Percentiles rank a stretch among this genome's conserved stretches.
phyloP scores from a whole-genome alignment of 2,797 vertebrate genomes.

The Rhincodon typus region DNA sequence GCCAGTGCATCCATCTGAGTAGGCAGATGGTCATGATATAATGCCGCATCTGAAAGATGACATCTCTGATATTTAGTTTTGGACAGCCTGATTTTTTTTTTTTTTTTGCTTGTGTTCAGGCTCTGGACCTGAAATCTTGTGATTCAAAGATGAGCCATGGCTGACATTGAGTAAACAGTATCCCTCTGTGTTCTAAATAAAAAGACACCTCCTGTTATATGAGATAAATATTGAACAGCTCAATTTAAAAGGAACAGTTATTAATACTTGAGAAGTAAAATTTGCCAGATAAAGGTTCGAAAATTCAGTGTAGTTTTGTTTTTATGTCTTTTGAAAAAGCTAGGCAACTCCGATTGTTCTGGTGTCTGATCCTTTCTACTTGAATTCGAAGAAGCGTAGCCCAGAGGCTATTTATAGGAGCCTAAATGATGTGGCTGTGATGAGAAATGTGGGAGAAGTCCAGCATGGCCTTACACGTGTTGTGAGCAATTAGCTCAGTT shows the following conservation, averaged over 20 bases:
- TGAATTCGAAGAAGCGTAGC: not conserved
- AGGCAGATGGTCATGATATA: no score
- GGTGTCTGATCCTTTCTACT: not conserved
- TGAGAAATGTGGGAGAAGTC: no score
- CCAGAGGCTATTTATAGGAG: no score
- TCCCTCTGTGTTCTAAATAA: not conserved
- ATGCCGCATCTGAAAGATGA: no score
- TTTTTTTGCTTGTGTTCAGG: no score
- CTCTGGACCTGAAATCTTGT: no score
- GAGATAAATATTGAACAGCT: not conserved
- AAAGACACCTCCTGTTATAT: not conserved
- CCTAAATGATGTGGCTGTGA: no score
- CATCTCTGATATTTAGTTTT: no score
- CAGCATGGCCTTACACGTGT: no score
- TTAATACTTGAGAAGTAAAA: not conserved
- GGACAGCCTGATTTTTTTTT: no score
- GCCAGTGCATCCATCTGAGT: no score
- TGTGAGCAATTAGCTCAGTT: no score
- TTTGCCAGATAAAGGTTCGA: not conserved
- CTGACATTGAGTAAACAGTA: not conserved
- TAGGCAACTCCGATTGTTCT: not conserved
- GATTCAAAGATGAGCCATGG: not conserved
- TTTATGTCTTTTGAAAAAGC: not conserved
- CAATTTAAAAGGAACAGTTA: not conserved
- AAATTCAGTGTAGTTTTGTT: not conserved